Conservation (phyloP, 2,797 vertebrate genomes). For the Phaenicophaeus curvirostris region DNA sequence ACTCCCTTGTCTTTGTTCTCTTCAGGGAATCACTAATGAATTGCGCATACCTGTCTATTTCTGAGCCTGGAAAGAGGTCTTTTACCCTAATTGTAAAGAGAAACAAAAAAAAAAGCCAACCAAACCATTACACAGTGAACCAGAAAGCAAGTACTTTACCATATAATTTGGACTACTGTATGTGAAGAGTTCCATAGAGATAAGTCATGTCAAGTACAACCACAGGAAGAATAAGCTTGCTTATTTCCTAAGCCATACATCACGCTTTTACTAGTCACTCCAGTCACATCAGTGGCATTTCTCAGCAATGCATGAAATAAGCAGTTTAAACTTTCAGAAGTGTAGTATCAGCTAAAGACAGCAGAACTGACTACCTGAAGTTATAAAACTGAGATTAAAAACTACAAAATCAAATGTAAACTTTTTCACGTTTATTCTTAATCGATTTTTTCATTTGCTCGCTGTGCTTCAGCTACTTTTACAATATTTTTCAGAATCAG, state of each 20-base stretch:
- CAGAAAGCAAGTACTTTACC: neutral
- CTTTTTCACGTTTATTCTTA: neutral
- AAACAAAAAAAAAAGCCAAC: neutral
- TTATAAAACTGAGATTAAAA: neutral
- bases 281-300: neutral
- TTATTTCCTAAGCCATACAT: neutral
- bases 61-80: conserved; percentile 86
- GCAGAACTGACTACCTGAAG: neutral
- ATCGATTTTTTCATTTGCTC: neutral
- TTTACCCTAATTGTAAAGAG: conserved; percentile 79
- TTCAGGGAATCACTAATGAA: conserved; percentile 90
- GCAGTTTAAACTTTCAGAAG: neutral
- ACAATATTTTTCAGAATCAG: neutral
- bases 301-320: neutral
- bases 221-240: neutral
- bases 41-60: conserved; percentile 87
- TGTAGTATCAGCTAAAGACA: neutral
- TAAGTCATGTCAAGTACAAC: neutral
- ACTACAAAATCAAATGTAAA: neutral
- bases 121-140: neutral
- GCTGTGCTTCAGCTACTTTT: neutral
- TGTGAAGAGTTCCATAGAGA: neutral
- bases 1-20: conserved; percentile 88
- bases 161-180: neutral
- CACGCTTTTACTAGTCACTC: neutral